Evolutionary conservation across 1,140 invertebrate species (phyloP).

Genomic region (Calycopis cecrops): DNA sequence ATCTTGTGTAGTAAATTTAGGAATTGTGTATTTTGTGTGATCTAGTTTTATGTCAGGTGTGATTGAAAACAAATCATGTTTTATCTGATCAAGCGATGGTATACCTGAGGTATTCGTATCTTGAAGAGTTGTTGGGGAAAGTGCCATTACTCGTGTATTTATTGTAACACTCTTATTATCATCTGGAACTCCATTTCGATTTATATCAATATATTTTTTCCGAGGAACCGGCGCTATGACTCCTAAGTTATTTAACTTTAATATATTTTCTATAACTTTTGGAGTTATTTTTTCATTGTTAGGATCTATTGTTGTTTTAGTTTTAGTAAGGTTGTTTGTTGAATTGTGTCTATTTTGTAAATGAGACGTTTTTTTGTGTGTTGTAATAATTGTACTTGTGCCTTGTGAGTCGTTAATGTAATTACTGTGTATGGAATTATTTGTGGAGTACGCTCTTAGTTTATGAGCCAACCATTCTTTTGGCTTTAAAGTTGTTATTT

Average conservation of each 20-base stretch:
- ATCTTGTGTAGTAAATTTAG: not conserved
- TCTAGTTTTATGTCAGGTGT: conserved; percentile 8
- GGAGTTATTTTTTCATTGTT: conserved; percentile 1
- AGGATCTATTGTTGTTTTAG: conserved; percentile 6
- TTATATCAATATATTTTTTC: conserved; percentile 51
- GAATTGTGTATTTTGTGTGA: not conserved
- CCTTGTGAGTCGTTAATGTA: too few species aligned
- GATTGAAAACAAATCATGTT: conserved; percentile 34
- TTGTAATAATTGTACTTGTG: too few species aligned
- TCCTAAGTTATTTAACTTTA: not conserved
- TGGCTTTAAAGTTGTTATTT: too few species aligned
- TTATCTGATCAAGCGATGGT: conserved; percentile 41
- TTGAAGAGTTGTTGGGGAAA: conserved; percentile 29
- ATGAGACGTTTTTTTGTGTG: not conserved
- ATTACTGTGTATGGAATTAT: too few species aligned
- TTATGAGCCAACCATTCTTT: too few species aligned
- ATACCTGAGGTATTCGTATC: conserved; percentile 38
- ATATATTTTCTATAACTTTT: not conserved
- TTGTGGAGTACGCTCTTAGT: too few species aligned
- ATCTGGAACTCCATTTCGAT: conserved; percentile 33
- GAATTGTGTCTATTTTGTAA: conserved; percentile 14
- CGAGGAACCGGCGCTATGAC: conserved; percentile 25
- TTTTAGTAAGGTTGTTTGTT: conserved; percentile 10
- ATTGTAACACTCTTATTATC: conserved; percentile 22
- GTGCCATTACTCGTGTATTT: conserved; percentile 23